phyloP scores from a whole-genome alignment of 2,888 invertebrate species.

The Listrodromus nycthemerus region DNA sequence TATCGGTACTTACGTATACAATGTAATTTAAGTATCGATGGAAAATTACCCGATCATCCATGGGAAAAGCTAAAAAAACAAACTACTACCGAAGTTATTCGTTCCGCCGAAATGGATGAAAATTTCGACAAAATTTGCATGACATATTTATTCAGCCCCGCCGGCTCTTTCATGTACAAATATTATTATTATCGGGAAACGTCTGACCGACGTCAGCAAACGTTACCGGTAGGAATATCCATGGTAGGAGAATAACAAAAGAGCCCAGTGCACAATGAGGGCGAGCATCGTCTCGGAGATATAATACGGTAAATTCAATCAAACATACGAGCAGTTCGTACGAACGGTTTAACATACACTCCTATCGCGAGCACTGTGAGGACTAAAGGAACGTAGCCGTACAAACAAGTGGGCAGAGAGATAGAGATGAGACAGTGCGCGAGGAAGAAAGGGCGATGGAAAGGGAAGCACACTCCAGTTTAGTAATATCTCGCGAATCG shows the following conservation, averaged over 20 bases:
- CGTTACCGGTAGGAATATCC: background rate
- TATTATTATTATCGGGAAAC: conserved; percentile 23
- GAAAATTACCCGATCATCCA: background rate
- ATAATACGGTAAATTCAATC: conserved; percentile 29
- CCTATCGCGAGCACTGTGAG: background rate
- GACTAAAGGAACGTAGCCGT: background rate
- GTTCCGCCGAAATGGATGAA: background rate
- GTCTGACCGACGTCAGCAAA: conserved; percentile 1
- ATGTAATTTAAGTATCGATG: background rate
- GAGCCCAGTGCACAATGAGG: conserved; percentile 5
- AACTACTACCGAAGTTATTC: background rate
- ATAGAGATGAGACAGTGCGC: background rate
- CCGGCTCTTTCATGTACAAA: background rate
- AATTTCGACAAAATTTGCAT: background rate
- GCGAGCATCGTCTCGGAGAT: conserved; percentile 6
- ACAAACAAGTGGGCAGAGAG: conserved; percentile 30
- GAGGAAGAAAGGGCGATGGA: conserved; percentile 20
- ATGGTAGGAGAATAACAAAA: conserved; percentile 20
- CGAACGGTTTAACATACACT: conserved; percentile 3
- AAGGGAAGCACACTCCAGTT: conserved; percentile 10
- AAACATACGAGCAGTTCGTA: conserved; percentile 3
- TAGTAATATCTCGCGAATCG: conserved; percentile 49
- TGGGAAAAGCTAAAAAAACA: background rate
- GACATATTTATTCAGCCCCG: background rate
- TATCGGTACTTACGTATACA: background rate